phyloP scores from a whole-genome alignment of 2,797 vertebrate species.

The Cephalopachus bancanus region DNA sequence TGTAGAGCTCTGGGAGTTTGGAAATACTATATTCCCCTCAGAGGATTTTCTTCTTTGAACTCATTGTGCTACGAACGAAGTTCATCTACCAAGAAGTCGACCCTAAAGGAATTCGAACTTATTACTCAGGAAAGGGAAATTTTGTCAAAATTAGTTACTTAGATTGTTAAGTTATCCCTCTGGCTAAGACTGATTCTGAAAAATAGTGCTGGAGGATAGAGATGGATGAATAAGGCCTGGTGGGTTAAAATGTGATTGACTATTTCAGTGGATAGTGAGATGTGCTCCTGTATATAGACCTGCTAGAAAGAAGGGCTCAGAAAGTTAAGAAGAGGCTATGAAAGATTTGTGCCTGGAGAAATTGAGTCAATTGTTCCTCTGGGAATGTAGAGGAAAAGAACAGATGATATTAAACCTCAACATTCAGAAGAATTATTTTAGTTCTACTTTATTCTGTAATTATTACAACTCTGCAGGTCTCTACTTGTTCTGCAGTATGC shows the following conservation, averaged over 20 bases:
- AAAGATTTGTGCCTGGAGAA: constrained; percentile 77
- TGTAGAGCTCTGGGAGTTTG: neutral
- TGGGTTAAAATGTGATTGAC: constrained; percentile 71
- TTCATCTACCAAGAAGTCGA: constrained; percentile 59
- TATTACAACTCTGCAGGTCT: constrained; percentile 66
- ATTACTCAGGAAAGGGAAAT: constrained; percentile 52
- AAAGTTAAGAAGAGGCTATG: constrained; percentile 64
- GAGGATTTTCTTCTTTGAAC: constrained; percentile 67
- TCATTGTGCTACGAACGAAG: constrained; percentile 49
- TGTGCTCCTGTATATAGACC: constrained; percentile 13
- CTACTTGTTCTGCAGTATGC: constrained; percentile 71
- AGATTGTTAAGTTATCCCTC: constrained; percentile 54
- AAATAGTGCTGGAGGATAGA: constrained; percentile 53
- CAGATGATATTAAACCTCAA: constrained; percentile 70
- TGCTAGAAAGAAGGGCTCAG: constrained; percentile 2
- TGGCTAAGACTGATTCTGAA: constrained; percentile 57
- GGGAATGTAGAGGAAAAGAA: constrained; percentile 69
- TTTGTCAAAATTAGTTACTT: constrained; percentile 68
- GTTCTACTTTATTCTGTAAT: constrained; percentile 77
- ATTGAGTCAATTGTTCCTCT: constrained; percentile 77
- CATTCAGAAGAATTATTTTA: constrained; percentile 77
- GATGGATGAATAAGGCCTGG: constrained; percentile 55
- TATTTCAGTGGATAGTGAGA: constrained; percentile 51
- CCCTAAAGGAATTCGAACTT: constrained; percentile 69
- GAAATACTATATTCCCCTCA: constrained; percentile 17